Evolutionary conservation across 2,113 vertebrate species (phyloP), one percentile per base, ranked within the genome.

Genomic region (Trichechus manatus): DNA sequence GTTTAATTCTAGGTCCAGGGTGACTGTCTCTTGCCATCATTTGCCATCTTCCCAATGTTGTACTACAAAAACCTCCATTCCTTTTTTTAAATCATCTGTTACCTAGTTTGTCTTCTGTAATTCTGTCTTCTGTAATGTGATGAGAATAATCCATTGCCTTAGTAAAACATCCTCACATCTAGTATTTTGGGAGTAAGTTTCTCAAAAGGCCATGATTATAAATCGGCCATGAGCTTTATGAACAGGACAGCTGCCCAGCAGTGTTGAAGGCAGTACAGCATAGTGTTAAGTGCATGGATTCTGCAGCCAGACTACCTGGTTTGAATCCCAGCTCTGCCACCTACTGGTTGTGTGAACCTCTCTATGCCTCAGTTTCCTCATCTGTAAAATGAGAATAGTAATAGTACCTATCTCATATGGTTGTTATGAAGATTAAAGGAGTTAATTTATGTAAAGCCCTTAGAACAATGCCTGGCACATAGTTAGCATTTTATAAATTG

Each of bases 141-240:
- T 10, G 63, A 88, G 36, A 50, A 42, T 42, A 23, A 6, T 70
- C 72, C 29, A 33, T 97, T 92, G 83, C 56, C 5, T 61, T 95
- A 68, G 75, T 74, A 79, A 59, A 50, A 15, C 84, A 85, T 74
- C 39, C 22, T 93, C 6, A 5, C 25, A 36, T 81, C 61, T 66
- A 9, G 68, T 85, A 50, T 77, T 91, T 96, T 92, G 19, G 22
- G 91, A 81, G 42, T 86, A 72, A 25, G 6, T 59, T 97, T 97
- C 75, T 83, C 33, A 42, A 61, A 82, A 88, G 72, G 72, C 39
- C 36, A 44, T 14, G 4, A 5, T 80, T 77, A 22, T 77, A 77
- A 42, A 47, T 20, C 42, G 47, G 75, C 39, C 42, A 3, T 44
- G 29, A 11, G 44, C 31, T 68, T 50, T 74, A 56, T 31, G 17